Conservation (phyloP, 1,140 invertebrate species). For the Drosophila kanapiae region DNA sequence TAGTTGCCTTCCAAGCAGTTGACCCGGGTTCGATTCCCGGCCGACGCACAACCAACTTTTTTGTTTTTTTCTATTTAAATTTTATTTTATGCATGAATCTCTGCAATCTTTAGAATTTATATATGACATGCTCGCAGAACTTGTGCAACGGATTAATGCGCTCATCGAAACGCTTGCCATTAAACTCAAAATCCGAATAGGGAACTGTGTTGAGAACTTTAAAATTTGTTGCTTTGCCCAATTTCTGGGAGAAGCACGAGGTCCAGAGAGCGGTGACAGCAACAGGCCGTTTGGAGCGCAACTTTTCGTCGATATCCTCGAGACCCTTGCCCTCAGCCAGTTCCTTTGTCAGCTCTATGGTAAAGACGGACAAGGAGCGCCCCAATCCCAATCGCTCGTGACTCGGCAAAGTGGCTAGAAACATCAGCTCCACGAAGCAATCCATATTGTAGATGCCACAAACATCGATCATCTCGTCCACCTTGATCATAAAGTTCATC, state of each 20-base stretch:
- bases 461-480: conserved; percentile 87
- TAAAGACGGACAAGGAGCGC: conserved; percentile 85
- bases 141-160: conserved; percentile 83
- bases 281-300: conserved; percentile 85
- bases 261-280: conserved; percentile 88
- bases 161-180: conserved; percentile 87
- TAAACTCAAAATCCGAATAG: conserved; percentile 86
- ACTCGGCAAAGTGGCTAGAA: conserved; percentile 86
- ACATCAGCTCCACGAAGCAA: conserved; percentile 89
- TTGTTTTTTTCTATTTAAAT: not conserved
- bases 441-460: conserved; percentile 87
- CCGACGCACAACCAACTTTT: conserved; percentile 82
- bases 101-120: conserved; percentile 26
- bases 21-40: conserved; percentile 98
- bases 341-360: conserved; percentile 86
- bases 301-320: conserved; percentile 83
- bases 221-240: conserved; percentile 86
- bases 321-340: conserved; percentile 86
- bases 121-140: conserved; percentile 56
- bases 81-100: not conserved
- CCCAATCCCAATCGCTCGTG: conserved; percentile 86
- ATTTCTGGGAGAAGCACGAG: conserved; percentile 86
- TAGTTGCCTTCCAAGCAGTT: conserved; percentile 90
- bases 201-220: conserved; percentile 85
- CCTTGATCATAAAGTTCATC: conserved; percentile 87